These are phyloP conservation scores for Sebastes itinus DNA, from an alignment of 2,797 vertebrate species.

Conservation along the genomic window DNA sequence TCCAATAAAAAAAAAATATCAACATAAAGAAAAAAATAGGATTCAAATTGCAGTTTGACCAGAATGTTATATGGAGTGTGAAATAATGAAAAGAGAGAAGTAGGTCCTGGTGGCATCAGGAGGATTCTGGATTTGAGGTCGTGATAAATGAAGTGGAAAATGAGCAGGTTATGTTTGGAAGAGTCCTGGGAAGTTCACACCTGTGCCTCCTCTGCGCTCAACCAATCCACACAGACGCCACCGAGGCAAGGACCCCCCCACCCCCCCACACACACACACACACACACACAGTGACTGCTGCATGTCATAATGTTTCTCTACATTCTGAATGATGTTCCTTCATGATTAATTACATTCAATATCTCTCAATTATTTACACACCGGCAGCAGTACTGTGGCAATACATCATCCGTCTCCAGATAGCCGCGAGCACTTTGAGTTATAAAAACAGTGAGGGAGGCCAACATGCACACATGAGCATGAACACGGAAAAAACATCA, in stretches of 20 bases:
- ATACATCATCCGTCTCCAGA: slow-evolving; percentile 37
- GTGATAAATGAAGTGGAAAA: slow-evolving; percentile 63
- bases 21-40: no score
- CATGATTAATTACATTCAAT: slow-evolving; percentile 53
- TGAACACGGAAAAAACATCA: slow-evolving; percentile 33
- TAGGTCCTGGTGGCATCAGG: background rate
- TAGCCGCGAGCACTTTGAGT: slow-evolving; percentile 5
- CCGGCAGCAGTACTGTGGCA: slow-evolving; percentile 9
- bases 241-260: background rate
- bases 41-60: background rate
- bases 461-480: slow-evolving; percentile 19
- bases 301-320: slow-evolving; percentile 5
- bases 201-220: slow-evolving; percentile 25
- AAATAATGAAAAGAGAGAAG: background rate
- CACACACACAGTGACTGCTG: background rate
- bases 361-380: slow-evolving; percentile 49
- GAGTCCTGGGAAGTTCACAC: slow-evolving; percentile 42
- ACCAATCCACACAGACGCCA: slow-evolving; percentile 29
- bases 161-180: slow-evolving; percentile 12
- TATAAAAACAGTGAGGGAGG: slow-evolving; percentile 12
- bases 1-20: background rate
- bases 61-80: background rate
- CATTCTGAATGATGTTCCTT: slow-evolving; percentile 12
- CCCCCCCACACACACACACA: background rate
- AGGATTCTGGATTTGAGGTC: slow-evolving; percentile 3